A percentile compares a stretch with the other conserved stretches of the same genome.
Conservation (phyloP, 2,797 vertebrate genomes). For the Channallabes apus region DNA sequence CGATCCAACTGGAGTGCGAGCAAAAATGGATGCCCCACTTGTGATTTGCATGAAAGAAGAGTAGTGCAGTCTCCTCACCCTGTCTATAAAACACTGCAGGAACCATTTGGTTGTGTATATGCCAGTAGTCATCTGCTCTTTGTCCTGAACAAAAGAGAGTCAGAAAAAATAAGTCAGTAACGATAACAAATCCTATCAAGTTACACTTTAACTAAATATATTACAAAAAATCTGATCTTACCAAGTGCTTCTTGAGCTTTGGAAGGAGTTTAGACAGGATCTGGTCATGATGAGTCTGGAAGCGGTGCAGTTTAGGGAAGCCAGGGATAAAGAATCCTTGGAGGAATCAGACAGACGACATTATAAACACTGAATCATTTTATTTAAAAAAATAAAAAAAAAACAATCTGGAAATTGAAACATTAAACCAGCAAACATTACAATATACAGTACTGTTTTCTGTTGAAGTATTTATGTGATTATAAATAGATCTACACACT, state of each 20-base stretch:
- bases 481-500: not conserved
- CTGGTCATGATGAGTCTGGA: conserved; percentile 83
- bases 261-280: conserved; percentile 83
- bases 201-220: not conserved
- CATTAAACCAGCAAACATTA: not conserved
- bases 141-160: conserved; percentile 73
- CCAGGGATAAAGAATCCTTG: conserved; percentile 85
- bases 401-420: not conserved
- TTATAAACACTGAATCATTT: not conserved
- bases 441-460: too few species aligned
- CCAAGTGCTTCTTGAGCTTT: conserved; percentile 86
- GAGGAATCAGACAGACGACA: not conserved
- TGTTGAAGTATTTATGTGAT: not conserved
- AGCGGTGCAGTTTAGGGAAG: conserved; percentile 85
- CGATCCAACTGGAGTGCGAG: too few species aligned
- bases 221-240: conserved; percentile 52
- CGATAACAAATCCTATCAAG: not conserved
- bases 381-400: not conserved
- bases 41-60: too few species aligned
- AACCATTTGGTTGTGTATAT: conserved; percentile 95
- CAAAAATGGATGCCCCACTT: too few species aligned
- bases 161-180: not conserved
- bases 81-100: conserved; percentile 94
- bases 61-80: conserved; percentile 84
- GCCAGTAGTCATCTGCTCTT: conserved; percentile 89